Percentiles rank a stretch among this genome's conserved stretches.
Evolutionary conservation across 2,888 invertebrate genomes (phyloP).

Genomic region (Polymixis lichenea): DNA sequence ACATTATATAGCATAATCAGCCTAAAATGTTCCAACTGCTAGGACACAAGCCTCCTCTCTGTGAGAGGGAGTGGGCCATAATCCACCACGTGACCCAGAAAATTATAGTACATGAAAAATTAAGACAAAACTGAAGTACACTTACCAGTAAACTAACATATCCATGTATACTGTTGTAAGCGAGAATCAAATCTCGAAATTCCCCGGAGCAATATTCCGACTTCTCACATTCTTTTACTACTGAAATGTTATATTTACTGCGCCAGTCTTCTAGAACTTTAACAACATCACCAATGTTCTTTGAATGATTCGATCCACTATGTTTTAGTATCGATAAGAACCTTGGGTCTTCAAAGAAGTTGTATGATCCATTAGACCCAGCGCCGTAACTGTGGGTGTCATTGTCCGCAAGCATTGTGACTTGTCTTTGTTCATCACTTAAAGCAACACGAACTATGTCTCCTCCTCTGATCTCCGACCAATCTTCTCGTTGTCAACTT

Average conservation of each 20-base stretch:
- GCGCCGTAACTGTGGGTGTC: slow-evolving; percentile 71
- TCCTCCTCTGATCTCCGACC: slow-evolving; percentile 21
- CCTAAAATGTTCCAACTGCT: no score
- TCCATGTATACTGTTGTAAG: slow-evolving; percentile 94
- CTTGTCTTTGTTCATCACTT: slow-evolving; percentile 80
- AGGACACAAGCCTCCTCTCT: no score
- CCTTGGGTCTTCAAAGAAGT: slow-evolving; percentile 79
- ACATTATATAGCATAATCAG: no score
- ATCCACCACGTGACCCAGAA: not conserved
- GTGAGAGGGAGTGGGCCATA: no score
- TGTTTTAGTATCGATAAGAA: slow-evolving; percentile 81
- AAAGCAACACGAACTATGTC: slow-evolving; percentile 49
- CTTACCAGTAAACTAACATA: slow-evolving; percentile 95
- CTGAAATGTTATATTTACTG: slow-evolving; percentile 82
- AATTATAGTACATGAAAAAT: not conserved
- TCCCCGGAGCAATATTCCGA: slow-evolving; percentile 91
- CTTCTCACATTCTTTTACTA: slow-evolving; percentile 82
- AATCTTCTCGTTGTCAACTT: slow-evolving; percentile 29
- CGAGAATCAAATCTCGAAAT: slow-evolving; percentile 90
- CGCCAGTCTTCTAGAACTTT: slow-evolving; percentile 81
- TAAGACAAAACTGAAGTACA: slow-evolving; percentile 36
- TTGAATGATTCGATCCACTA: slow-evolving; percentile 77
- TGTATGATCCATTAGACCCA: slow-evolving; percentile 73
- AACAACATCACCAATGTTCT: slow-evolving; percentile 81
- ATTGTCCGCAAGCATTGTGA: slow-evolving; percentile 83